Evolutionary conservation across 2,888 invertebrate genomes (phyloP).

Genomic region (Melieria picta): DNA sequence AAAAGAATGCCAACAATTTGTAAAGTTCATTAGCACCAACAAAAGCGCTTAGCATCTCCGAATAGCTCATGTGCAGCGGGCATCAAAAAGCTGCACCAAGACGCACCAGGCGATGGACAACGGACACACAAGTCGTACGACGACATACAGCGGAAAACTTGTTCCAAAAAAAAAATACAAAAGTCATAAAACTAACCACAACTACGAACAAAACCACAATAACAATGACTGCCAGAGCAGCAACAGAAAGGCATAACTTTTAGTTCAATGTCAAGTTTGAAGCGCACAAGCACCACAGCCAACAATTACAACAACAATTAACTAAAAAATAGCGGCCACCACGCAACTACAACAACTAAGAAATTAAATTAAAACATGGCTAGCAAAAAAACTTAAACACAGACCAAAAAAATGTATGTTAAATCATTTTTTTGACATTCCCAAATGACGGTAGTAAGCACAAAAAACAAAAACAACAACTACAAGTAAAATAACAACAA

Average conservation of each 20-base stretch:
- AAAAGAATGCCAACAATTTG: not conserved
- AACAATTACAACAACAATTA: not conserved
- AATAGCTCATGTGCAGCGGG: no score
- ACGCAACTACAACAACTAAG: no score
- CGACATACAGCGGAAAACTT: conserved; percentile 27
- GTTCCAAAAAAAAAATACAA: conserved; percentile 20
- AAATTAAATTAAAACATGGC: no score
- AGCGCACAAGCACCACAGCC: conserved; percentile 1
- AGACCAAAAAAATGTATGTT: no score
- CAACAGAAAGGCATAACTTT: conserved; percentile 27
- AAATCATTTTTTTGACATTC: no score
- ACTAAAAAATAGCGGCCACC: no score
- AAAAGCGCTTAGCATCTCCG: no score
- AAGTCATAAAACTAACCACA: not conserved
- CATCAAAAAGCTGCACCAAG: no score
- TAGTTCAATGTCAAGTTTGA: conserved; percentile 54
- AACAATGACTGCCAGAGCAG: not conserved
- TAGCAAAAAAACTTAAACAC: no score
- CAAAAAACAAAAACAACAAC: no score
- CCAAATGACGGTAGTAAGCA: no score
- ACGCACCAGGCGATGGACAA: no score
- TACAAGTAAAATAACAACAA: conserved; percentile 2
- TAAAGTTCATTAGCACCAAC: conserved; percentile 27
- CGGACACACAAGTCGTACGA: conserved; percentile 1
- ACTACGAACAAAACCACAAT: not conserved